Conservation (phyloP, 2,888 invertebrate genomes). For the Epicampocera succincta region DNA sequence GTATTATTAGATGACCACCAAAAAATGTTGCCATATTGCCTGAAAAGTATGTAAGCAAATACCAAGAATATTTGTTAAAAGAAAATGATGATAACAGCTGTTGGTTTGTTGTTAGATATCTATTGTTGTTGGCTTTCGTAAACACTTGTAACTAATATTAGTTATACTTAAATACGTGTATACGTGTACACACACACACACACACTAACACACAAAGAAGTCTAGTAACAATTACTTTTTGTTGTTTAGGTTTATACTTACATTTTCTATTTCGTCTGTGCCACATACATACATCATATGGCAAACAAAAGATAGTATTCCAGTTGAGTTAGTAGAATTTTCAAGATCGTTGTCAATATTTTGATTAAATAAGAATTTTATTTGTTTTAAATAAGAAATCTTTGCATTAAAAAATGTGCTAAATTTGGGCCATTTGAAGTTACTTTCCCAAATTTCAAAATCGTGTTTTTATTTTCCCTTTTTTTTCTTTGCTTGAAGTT, state of each 20-base stretch:
- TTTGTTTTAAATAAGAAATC: neutral
- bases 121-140: constrained; percentile 29
- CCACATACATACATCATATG: neutral
- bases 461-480: constrained; percentile 7
- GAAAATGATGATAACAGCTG: constrained; percentile 39
- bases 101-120: constrained; percentile 33
- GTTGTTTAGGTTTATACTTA: constrained; percentile 18
- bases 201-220: neutral
- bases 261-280: neutral
- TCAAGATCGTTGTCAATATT: constrained; percentile 55
- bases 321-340: constrained; percentile 23
- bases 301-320: neutral
- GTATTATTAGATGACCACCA: constrained; percentile 9
- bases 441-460: constrained; percentile 7
- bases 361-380: neutral
- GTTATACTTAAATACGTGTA: neutral
- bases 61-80: neutral
- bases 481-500: neutral
- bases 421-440: constrained; percentile 11
- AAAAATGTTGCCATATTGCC: constrained; percentile 21
- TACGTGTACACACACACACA: neutral
- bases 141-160: constrained; percentile 46
- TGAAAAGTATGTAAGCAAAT: constrained; percentile 10
- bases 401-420: constrained; percentile 33
- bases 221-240: neutral